phyloP scores from a whole-genome alignment of 2,888 invertebrate species.

The Pheosia gnoma region DNA sequence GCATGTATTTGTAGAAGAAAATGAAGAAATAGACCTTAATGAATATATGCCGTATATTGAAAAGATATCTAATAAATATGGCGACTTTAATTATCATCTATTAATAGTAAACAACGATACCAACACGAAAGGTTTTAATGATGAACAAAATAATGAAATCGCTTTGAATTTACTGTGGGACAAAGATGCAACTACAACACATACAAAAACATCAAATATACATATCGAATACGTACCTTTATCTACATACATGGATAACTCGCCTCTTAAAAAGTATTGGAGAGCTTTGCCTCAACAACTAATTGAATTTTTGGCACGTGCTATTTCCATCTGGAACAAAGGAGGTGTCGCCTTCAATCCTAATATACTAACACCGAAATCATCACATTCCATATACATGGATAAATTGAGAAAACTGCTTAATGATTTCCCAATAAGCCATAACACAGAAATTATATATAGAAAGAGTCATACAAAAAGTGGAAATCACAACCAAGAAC shows the following conservation, averaged over 20 bases:
- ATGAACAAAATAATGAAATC: constrained; percentile 62
- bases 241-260: constrained; percentile 59
- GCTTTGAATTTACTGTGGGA: constrained; percentile 66
- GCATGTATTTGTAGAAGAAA: constrained; percentile 59
- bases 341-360: constrained; percentile 74
- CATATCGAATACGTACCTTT: constrained; percentile 55
- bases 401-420: constrained; percentile 60
- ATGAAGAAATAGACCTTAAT: constrained; percentile 52
- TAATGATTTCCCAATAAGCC: constrained; percentile 42
- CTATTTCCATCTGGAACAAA: constrained; percentile 72
- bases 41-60: constrained; percentile 62
- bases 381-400: constrained; percentile 53
- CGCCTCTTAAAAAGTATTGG: constrained; percentile 66
- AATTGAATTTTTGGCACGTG: constrained; percentile 62
- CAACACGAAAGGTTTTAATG: constrained; percentile 39
- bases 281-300: constrained; percentile 56
- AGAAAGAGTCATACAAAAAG: constrained; percentile 13
- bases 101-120: constrained; percentile 65
- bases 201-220: constrained; percentile 40
- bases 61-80: constrained; percentile 56
- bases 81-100: constrained; percentile 59
- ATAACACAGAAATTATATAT: constrained; percentile 18
- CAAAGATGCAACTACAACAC: constrained; percentile 27
- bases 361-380: constrained; percentile 56
- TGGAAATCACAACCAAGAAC: constrained; percentile 43